Evolutionary conservation across 2,888 invertebrate species (phyloP), one percentile per base, ranked within the genome.

Genomic region (Lysandra coridon): DNA sequence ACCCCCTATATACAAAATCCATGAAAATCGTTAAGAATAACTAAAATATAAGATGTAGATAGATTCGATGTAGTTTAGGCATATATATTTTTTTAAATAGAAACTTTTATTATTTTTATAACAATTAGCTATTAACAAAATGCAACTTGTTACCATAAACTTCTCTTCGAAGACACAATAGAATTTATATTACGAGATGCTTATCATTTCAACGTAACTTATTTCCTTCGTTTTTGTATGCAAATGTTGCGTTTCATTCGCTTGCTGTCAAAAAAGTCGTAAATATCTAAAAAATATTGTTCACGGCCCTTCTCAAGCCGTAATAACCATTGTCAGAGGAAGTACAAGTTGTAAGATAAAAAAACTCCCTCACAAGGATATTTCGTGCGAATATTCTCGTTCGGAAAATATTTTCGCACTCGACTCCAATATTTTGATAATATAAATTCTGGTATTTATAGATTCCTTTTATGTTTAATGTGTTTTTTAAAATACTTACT

Each of bases 181-280:
- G 64, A 69, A 30, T 30, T 30, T 75, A 40, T 57, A 40, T 44
- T 40, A 75, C 10, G 30, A 75, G 49, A 75, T 44, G 30, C 80
- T 85, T 85, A 85, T 83, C 84, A 85, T 85, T 86, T 87, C 88
- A 87, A 69, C 69, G 33, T 1, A 30, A 37, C 14, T 17, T 69
- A 69, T 69, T 69, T 69, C 33, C 69, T 69, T 33, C 33, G 14
- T 69, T 33, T 88, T 91, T 90, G 87, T 90, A 90, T 91, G 90
- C 88, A 90, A 91, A 91, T 91, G 85, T 86, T 84, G 87, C 87
- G 88, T 88, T 90, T 89, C 84, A 85, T 87, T 87, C 85, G 85
- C 86, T 89, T 85, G 87, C 85, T 85, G 86, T 87, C 86, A 85
- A 84, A 85, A 85, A 83, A 80, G 84, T 85, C 85, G 87, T 89